Evolutionary conservation across 2,888 invertebrate species (phyloP).

Genomic region (Monochamus alternatus): DNA sequence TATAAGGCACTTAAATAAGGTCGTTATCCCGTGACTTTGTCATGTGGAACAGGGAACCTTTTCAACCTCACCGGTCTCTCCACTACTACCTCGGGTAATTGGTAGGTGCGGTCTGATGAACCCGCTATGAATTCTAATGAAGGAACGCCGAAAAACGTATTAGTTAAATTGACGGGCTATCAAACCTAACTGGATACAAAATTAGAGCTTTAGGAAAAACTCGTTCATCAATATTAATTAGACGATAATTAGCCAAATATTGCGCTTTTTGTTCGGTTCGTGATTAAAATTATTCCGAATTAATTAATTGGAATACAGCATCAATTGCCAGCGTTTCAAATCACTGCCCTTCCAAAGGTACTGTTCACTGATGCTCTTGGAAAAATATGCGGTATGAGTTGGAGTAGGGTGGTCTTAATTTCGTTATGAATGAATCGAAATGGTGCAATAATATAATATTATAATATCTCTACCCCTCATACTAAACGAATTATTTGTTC

Average conservation of each 20-base stretch:
- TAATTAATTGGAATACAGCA: background rate
- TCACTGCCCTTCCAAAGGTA: too few relatives aligned
- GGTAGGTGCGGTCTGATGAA: conserved; percentile 44
- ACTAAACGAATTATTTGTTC: too few relatives aligned
- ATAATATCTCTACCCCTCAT: too few relatives aligned
- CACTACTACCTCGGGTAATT: conserved; percentile 40
- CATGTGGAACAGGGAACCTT: conserved; percentile 36
- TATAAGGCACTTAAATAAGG: conserved; percentile 38
- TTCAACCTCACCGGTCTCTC: conserved; percentile 26
- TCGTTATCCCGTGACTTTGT: conserved; percentile 34
- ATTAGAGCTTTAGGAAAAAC: conserved; percentile 30
- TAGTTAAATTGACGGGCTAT: conserved; percentile 44
- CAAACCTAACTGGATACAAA: conserved; percentile 37
- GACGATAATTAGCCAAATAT: conserved; percentile 7
- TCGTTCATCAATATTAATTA: conserved; percentile 33
- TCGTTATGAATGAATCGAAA: too few relatives aligned
- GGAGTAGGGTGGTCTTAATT: too few relatives aligned
- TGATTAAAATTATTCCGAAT: conserved; percentile 11
- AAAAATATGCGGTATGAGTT: too few relatives aligned
- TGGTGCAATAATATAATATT: too few relatives aligned
- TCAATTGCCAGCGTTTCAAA: too few relatives aligned
- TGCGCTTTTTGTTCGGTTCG: background rate
- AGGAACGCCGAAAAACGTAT: conserved; percentile 41
- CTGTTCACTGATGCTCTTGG: too few relatives aligned
- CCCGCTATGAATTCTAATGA: conserved; percentile 45